These are phyloP conservation scores for Hyposoter didymator DNA, from an alignment of 2,888 invertebrate species.

Conservation along the genomic window DNA sequence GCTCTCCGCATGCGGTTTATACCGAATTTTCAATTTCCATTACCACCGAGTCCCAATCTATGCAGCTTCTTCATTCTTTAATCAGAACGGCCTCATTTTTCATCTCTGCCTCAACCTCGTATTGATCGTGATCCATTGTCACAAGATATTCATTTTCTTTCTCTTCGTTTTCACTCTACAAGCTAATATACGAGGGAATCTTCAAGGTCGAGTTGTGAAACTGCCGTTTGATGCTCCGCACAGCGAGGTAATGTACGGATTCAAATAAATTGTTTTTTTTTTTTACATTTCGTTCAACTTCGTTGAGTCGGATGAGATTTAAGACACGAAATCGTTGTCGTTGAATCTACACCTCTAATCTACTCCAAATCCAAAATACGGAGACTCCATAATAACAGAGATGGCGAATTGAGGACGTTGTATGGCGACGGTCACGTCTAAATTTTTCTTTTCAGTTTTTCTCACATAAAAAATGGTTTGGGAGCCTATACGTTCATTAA, in stretches of 20 bases:
- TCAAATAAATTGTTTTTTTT: conserved; percentile 11
- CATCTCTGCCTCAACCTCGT: conserved; percentile 2
- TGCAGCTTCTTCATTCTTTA: not conserved
- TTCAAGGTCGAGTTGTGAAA: conserved; percentile 64
- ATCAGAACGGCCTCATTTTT: not conserved
- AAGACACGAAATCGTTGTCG: not conserved
- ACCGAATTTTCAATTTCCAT: conserved; percentile 14
- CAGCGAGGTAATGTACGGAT: conserved; percentile 56
- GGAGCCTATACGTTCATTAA: no score
- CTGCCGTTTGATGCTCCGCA: conserved; percentile 3
- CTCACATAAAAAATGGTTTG: no score
- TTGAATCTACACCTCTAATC: not conserved
- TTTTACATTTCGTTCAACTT: conserved; percentile 12
- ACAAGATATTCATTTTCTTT: conserved; percentile 28
- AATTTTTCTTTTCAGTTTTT: no score
- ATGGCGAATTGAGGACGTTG: no score
- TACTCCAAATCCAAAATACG: not conserved
- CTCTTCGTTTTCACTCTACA: not conserved
- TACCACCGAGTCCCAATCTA: conserved; percentile 1
- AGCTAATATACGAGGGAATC: conserved; percentile 18
- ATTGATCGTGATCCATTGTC: conserved; percentile 39
- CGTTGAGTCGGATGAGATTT: not conserved
- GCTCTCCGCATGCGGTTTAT: not conserved
- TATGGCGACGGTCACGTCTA: no score
- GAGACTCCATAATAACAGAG: not conserved